These are phyloP conservation scores for Artibeus lituratus DNA, from an alignment of 2,797 vertebrate species.

Conservation along the genomic window DNA sequence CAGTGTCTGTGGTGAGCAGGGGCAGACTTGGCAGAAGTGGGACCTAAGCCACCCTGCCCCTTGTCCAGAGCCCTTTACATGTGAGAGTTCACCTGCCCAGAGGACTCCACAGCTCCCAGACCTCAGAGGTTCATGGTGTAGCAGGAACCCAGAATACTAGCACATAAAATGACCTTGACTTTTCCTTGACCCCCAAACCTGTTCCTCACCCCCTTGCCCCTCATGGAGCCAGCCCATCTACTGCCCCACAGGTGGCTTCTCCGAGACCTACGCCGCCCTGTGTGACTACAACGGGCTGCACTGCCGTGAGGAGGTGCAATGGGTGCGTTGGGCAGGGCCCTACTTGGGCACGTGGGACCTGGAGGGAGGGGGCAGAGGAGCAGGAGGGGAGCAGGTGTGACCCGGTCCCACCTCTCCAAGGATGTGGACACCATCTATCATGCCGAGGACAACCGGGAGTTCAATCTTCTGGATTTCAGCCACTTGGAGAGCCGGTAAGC, in stretches of 20 bases:
- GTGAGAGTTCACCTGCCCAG: background rate
- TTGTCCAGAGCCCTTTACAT: background rate
- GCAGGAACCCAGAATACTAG: background rate
- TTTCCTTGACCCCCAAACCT: conserved; percentile 40
- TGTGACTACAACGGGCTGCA: conserved; percentile 94
- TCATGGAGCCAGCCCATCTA: background rate
- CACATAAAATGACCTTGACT: conserved; percentile 40
- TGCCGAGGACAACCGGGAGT: conserved; percentile 93
- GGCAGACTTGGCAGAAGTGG: background rate
- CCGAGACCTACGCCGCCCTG: conserved; percentile 92
- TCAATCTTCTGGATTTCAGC: conserved; percentile 94
- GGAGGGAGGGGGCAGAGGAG: background rate
- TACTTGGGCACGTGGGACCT: background rate
- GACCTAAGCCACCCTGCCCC: background rate
- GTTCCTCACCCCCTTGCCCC: background rate
- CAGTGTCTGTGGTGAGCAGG: conserved; percentile 90
- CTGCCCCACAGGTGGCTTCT: conserved; percentile 88
- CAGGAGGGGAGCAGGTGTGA: background rate
- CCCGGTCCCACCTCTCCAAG: conserved; percentile 75
- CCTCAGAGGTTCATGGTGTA: background rate
- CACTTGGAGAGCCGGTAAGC: conserved; percentile 92
- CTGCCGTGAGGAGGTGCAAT: conserved; percentile 95
- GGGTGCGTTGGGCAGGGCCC: conserved; percentile 83
- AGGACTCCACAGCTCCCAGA: background rate
- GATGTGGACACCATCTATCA: conserved; percentile 96